Evolutionary conservation across 2,113 vertebrate species (phyloP), one percentile per base, ranked within the genome.

Genomic region (Bufo gargarizans): DNA sequence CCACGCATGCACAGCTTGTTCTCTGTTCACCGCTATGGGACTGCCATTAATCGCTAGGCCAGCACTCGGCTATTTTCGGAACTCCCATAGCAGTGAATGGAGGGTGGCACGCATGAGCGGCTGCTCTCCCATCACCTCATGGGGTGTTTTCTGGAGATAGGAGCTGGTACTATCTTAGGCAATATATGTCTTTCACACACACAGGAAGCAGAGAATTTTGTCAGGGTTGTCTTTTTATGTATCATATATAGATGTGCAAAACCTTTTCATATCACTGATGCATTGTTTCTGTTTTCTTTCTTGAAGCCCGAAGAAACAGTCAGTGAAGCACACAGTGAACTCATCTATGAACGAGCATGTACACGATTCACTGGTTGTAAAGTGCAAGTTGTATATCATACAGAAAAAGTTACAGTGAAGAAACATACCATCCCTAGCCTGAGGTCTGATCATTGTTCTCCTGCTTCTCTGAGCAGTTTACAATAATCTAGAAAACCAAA

Each of bases 351-450:
- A 17, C 47, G 71, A 47, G 13, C 71, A 74, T 74, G 14, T 17
- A 16, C 16, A 74, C 3, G 71, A 74, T 47, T 74, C 71, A 74
- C 6, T 74, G 45, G 43, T 19, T 49, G 14, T 17, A 74, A 22
- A 72, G 22, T 33, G 2, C 22, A 33, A 45, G 69, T 45, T 45
- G 33, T 45, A 45, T 16, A 5, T 16, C 14, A 74, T 47, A 74
- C 43, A 72, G 43, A 74, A 72, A 22, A 47, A 76, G 72, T 20
- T 20, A 76, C 72, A 76, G 47, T 49, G 47, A 49, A 50, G 17
- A 76, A 76, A 74, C 1, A 19, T 4, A 49, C 72, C 72, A 50
- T 76, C 72, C 72, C 47, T 76, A 76, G 72, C 72, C 72, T 76
- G 7, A 49, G 47, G 72, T 47, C 14, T 17, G 47, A 7, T 47